phyloP scores from a whole-genome alignment of 2,113 vertebrate species.

The Pygoscelis antarcticus region DNA sequence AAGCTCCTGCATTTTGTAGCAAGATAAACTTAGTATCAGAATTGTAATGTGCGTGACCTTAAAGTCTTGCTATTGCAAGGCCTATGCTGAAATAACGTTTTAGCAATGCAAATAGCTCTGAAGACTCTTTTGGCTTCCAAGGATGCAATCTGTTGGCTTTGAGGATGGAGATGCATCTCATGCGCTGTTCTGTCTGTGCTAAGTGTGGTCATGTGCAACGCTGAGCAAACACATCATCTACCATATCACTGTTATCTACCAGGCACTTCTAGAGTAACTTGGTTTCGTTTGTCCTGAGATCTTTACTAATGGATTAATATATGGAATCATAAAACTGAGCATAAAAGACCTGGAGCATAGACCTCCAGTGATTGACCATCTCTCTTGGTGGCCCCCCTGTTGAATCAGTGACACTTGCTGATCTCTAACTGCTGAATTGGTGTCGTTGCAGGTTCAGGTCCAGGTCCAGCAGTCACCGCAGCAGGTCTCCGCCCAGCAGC shows the following conservation, averaged over 20 bases:
- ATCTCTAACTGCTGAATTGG: conserved; percentile 29
- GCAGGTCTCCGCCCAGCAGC: conserved; percentile 85
- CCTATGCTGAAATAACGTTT: conserved; percentile 1
- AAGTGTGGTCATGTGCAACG: not conserved
- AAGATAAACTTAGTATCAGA: not conserved
- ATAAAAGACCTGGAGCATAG: not conserved
- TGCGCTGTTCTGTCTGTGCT: not conserved
- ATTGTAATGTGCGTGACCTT: not conserved
- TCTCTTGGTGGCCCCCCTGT: not conserved
- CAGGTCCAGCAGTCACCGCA: conserved; percentile 85
- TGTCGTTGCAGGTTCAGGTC: conserved; percentile 79
- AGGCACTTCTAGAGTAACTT: not conserved
- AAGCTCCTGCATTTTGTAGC: not conserved
- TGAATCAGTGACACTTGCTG: not conserved
- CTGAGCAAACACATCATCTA: not conserved
- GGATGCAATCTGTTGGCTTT: not conserved
- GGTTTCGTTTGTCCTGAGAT: not conserved
- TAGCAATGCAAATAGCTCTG: not conserved
- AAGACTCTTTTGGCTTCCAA: not conserved
- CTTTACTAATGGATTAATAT: not conserved
- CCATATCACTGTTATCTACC: not conserved
- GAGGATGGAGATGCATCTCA: not conserved
- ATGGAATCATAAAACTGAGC: not conserved
- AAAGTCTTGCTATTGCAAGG: not conserved
- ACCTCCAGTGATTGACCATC: not conserved